Conservation (phyloP, 37 sponge, comb jelly and placozoan species). For the Axinella damicornis region DNA sequence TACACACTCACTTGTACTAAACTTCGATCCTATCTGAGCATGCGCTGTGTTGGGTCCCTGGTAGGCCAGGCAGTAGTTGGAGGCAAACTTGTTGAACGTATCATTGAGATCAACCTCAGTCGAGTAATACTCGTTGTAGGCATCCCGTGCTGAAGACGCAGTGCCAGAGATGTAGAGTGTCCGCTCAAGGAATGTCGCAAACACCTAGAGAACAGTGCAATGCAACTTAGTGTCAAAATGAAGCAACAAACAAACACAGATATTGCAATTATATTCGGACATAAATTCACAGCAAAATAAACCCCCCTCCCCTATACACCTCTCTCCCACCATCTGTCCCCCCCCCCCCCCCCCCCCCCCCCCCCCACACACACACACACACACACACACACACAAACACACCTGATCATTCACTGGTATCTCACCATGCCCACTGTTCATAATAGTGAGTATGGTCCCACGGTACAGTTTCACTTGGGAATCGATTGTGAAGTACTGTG, state of each 20-base stretch:
- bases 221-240: too few species aligned
- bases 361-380: too few species aligned
- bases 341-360: too few species aligned
- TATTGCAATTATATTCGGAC: too few species aligned
- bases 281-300: too few species aligned
- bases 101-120: constrained; percentile 56
- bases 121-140: constrained; percentile 9
- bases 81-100: constrained; percentile 49
- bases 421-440: constrained; percentile 1
- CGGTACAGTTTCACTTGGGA: constrained; percentile 20
- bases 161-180: not conserved
- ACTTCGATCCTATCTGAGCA: constrained; percentile 25
- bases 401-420: not conserved
- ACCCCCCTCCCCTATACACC: too few species aligned
- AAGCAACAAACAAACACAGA: too few species aligned
- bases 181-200: not conserved
- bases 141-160: not conserved
- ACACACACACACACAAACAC: too few species aligned
- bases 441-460: constrained; percentile 1
- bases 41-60: constrained; percentile 61
- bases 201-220: too few species aligned
- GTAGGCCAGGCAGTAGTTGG: constrained; percentile 43
- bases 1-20: not conserved
- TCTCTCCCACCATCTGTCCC: too few species aligned
- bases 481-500: constrained; percentile 5